Percentiles rank a stretch among this genome's conserved stretches.
Evolutionary conservation across 2,113 vertebrate species (phyloP).

Genomic region (Rynchops niger): DNA sequence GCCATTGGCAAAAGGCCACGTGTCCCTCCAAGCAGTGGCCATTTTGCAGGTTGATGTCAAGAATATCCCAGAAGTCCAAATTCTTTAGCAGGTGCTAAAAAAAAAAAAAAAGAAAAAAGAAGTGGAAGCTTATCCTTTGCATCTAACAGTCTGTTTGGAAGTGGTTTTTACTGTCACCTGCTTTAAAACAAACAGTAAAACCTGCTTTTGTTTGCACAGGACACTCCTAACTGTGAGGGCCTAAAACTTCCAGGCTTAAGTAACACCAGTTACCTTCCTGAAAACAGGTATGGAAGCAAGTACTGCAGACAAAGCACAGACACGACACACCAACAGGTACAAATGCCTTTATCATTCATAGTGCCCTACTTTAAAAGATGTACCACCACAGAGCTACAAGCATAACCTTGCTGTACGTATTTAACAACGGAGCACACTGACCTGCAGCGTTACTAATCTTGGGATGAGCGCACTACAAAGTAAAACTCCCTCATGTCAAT

Average conservation of each 20-base stretch:
- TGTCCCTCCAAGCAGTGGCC: slow-evolving; percentile 53
- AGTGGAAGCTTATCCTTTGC: slow-evolving; percentile 73
- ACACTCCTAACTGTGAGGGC: background rate
- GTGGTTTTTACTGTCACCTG: background rate
- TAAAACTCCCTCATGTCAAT: background rate
- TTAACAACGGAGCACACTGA: background rate
- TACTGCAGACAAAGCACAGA: background rate
- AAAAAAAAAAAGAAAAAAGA: no score
- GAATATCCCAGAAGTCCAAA: slow-evolving; percentile 54
- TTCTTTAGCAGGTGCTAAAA: slow-evolving; percentile 59
- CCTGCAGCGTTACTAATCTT: background rate
- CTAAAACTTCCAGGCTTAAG: background rate
- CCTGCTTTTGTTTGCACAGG: background rate
- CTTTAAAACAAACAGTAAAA: background rate
- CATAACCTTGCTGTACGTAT: background rate
- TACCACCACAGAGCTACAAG: background rate
- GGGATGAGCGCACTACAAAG: background rate
- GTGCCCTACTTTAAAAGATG: background rate
- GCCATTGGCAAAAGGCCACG: slow-evolving; percentile 60
- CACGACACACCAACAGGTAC: background rate
- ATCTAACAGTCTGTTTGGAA: slow-evolving; percentile 41
- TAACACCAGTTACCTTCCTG: background rate
- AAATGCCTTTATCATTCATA: background rate
- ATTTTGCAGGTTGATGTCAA: slow-evolving; percentile 49
- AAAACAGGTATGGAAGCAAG: background rate